A percentile compares a stretch with the other conserved stretches of the same genome.
phyloP scores from a whole-genome alignment of 35 echinoderm and acorn worm species.

The Diadema setosum region DNA sequence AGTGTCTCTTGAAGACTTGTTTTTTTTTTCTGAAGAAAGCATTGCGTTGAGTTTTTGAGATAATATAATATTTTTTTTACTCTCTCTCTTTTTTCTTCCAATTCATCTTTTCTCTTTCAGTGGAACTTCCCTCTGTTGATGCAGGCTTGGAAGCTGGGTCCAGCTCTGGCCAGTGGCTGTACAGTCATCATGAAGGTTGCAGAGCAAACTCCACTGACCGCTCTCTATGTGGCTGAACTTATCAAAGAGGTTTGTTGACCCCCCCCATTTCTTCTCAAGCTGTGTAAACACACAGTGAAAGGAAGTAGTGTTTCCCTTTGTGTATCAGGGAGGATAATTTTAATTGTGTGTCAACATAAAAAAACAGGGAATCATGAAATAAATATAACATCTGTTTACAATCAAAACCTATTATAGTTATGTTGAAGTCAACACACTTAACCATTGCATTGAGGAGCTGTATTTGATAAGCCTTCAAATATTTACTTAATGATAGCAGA shows the following conservation, averaged over 20 bases:
- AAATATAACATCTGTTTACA: too few relatives aligned
- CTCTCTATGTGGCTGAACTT: conserved; percentile 70
- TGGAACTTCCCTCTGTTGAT: conserved; percentile 98
- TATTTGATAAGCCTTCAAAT: too few relatives aligned
- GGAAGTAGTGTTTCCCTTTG: too few relatives aligned
- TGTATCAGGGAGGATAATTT: too few relatives aligned
- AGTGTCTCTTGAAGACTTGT: neutral
- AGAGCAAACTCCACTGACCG: conserved; percentile 90
- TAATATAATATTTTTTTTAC: neutral
- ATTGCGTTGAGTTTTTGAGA: neutral
- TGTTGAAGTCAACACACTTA: too few relatives aligned
- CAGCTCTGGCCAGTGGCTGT: conserved; percentile 79
- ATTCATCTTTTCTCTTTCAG: conserved; percentile 33
- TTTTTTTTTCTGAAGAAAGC: neutral
- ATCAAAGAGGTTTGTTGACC: conserved; percentile 75
- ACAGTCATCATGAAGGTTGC: conserved; percentile 88
- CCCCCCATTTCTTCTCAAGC: too few relatives aligned
- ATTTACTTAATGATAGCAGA: too few relatives aligned
- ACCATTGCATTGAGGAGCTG: too few relatives aligned
- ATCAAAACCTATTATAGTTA: too few relatives aligned
- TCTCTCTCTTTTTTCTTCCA: neutral
- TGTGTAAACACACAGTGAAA: too few relatives aligned
- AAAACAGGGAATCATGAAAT: too few relatives aligned
- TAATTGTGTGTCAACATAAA: too few relatives aligned
- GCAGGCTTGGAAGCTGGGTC: conserved; percentile 93